Conservation (phyloP, 2,113 vertebrate species). For the Girardinichthys multiradiatus region DNA sequence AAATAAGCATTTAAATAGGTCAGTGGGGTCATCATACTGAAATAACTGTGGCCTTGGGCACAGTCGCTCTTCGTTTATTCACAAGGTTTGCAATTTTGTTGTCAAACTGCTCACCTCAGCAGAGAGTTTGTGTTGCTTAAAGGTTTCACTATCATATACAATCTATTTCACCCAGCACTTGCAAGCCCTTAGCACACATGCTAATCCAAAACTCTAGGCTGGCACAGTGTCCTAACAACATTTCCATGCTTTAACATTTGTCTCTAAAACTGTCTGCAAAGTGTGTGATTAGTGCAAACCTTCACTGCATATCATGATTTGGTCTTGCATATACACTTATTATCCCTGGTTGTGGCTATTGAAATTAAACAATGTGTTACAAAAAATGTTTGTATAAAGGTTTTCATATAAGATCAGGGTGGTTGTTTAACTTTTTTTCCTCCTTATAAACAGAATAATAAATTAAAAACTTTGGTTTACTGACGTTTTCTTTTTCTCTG, state of each 20-base stretch:
- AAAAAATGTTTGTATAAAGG: no score
- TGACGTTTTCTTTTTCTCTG: background rate
- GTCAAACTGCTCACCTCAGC: conserved; percentile 60
- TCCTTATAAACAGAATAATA: background rate
- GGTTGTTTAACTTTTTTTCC: background rate
- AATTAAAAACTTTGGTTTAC: no score
- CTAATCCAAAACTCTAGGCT: conserved; percentile 50
- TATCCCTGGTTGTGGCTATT: background rate
- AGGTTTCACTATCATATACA: conserved; percentile 41
- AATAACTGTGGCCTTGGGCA: conserved; percentile 42
- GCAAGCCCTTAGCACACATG: conserved; percentile 39
- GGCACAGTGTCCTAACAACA: conserved; percentile 10
- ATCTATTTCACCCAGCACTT: background rate
- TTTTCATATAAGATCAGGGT: background rate
- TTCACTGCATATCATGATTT: no score
- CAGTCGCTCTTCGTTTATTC: conserved; percentile 62
- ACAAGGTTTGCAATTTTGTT: conserved; percentile 51
- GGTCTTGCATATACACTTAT: background rate
- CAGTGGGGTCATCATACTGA: conserved; percentile 17
- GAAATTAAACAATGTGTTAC: background rate
- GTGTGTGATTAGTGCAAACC: conserved; percentile 12
- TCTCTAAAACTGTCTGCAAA: conserved; percentile 36
- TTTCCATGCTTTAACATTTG: conserved; percentile 55
- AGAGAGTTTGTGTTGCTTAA: conserved; percentile 60
- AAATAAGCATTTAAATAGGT: conserved; percentile 23